Evolutionary conservation across 2,888 invertebrate genomes (phyloP).

Genomic region (Thereva unica): DNA sequence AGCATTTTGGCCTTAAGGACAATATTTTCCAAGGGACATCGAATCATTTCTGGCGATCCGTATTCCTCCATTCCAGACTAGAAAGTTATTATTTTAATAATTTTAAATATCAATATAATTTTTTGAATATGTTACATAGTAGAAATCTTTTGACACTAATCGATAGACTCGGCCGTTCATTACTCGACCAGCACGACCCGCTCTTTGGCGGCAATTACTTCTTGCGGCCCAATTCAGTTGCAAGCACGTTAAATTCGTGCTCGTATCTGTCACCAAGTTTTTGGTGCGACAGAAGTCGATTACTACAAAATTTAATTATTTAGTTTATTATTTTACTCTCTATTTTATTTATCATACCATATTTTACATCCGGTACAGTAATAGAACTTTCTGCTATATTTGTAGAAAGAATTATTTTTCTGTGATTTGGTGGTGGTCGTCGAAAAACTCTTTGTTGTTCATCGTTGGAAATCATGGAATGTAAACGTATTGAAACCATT

Average conservation of each 20-base stretch:
- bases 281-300: constrained; percentile 95
- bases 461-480: constrained; percentile 77
- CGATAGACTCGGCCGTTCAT: constrained; percentile 84
- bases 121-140: constrained; percentile 58
- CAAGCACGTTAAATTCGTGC: constrained; percentile 70
- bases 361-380: constrained; percentile 85
- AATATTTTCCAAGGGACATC: constrained; percentile 79
- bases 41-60: constrained; percentile 73
- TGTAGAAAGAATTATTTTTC: constrained; percentile 87
- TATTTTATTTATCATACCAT: constrained; percentile 52
- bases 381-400: constrained; percentile 93
- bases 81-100: constrained; percentile 31
- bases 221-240: constrained; percentile 87
- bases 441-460: constrained; percentile 70
- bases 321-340: constrained; percentile 4
- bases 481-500: constrained; percentile 59
- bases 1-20: constrained; percentile 81
- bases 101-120: neutral
- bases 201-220: constrained; percentile 85
- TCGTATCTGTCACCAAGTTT: constrained; percentile 72
- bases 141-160: constrained; percentile 71
- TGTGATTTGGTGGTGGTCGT: constrained; percentile 50
- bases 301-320: constrained; percentile 59
- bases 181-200: constrained; percentile 89
- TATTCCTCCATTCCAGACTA: constrained; percentile 62